These are phyloP conservation scores for Aphaenogaster rudis DNA, from an alignment of 1,140 invertebrate species.

Conservation along the genomic window DNA sequence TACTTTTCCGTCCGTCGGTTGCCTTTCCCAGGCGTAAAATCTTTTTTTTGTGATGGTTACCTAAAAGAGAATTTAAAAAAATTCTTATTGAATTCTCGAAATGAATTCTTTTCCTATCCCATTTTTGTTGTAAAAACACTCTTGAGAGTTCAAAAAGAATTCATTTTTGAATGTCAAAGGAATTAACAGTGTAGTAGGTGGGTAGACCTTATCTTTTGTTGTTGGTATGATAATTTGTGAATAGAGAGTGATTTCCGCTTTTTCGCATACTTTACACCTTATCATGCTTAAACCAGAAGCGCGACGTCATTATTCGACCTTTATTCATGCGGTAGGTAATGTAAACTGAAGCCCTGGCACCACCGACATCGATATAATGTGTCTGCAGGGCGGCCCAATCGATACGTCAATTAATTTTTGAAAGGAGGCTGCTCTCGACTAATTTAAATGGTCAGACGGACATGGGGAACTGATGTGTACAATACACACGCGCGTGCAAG, in stretches of 20 bases:
- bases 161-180: too few species aligned
- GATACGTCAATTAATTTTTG: conserved; percentile 84
- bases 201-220: neutral
- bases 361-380: conserved; percentile 51
- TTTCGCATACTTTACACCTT: neutral
- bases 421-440: conserved; percentile 78
- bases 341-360: conserved; percentile 29
- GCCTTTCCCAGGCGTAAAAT: neutral
- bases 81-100: too few species aligned
- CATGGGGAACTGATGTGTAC: conserved; percentile 46
- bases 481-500: neutral
- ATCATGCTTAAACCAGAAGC: neutral
- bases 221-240: conserved; percentile 4
- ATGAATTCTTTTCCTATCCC: too few species aligned
- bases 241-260: neutral
- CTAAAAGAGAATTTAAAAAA: too few species aligned
- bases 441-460: conserved; percentile 75
- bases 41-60: neutral
- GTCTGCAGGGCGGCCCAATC: conserved; percentile 67
- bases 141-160: too few species aligned
- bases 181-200: neutral
- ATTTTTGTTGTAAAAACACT: too few species aligned
- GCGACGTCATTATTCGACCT: conserved; percentile 37
- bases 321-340: conserved; percentile 21
- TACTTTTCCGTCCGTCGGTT: neutral